These are phyloP conservation scores for Rhorus exstirpatorius DNA, from an alignment of 2,888 invertebrate genomes.

Conservation along the genomic window DNA sequence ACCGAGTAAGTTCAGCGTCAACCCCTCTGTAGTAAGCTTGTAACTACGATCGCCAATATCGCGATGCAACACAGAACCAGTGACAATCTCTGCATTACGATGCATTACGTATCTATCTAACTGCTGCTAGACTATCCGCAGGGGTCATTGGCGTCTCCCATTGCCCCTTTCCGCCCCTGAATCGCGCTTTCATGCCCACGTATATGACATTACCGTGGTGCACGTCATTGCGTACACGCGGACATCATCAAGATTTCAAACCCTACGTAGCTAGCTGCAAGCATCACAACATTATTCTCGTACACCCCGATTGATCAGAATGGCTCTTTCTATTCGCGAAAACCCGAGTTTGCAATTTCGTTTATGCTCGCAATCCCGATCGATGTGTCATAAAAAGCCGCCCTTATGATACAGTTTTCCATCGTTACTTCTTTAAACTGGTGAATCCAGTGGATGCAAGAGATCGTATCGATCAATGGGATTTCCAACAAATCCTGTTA, in stretches of 20 bases:
- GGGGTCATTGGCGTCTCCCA: constrained; percentile 30
- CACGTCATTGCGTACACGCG: constrained; percentile 26
- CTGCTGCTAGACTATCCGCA: constrained; percentile 21
- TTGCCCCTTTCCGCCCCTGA: neutral
- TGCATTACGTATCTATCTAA: constrained; percentile 50
- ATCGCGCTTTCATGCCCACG: constrained; percentile 4
- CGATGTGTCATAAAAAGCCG: neutral
- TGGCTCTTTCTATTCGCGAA: no score
- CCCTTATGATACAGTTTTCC: neutral
- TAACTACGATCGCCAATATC: constrained; percentile 59
- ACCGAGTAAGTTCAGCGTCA: constrained; percentile 41
- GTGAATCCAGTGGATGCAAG: neutral
- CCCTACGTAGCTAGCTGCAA: neutral
- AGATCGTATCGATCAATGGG: neutral
- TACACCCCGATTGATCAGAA: no score
- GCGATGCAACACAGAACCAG: constrained; percentile 31
- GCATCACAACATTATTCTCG: neutral
- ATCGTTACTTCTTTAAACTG: no score
- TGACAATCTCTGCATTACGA: constrained; percentile 51
- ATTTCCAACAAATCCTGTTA: neutral
- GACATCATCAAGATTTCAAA: constrained; percentile 27
- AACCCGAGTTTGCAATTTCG: neutral
- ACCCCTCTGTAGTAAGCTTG: constrained; percentile 25
- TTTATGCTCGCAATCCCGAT: neutral
- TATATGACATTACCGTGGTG: constrained; percentile 42